These are phyloP conservation scores for Nipponia nippon DNA, from an alignment of 2,113 vertebrate genomes.

Conservation along the genomic window DNA sequence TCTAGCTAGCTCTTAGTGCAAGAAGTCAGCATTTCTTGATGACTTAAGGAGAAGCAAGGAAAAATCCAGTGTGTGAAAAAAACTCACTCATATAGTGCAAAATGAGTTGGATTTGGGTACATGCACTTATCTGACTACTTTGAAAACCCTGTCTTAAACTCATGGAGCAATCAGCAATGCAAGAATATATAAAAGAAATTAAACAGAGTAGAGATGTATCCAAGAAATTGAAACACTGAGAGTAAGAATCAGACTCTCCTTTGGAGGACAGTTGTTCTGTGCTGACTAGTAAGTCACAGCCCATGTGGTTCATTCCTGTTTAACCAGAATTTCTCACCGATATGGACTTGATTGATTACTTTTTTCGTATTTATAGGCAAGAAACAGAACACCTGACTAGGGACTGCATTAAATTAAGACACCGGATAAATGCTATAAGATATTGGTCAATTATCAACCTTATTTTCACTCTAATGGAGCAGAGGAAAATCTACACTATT, in stretches of 20 bases:
- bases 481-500: neutral
- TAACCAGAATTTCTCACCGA: neutral
- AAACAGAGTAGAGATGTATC: neutral
- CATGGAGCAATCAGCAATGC: neutral
- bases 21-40: neutral
- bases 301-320: neutral
- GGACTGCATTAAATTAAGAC: neutral
- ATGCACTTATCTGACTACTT: neutral
- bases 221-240: neutral
- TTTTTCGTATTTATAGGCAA: neutral
- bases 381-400: neutral
- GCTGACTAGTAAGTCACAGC: neutral
- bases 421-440: neutral
- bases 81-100: neutral
- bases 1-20: neutral
- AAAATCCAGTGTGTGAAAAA: neutral
- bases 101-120: neutral
- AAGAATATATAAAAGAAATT: neutral
- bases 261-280: neutral
- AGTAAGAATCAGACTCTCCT: neutral
- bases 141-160: neutral
- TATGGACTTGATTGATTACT: neutral
- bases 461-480: slow-evolving; percentile 20
- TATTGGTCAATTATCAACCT: neutral
- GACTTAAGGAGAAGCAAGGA: neutral